Percentiles rank a stretch among this genome's conserved stretches.
Conservation (phyloP, 2,113 vertebrate genomes). For the Sturnus vulgaris region DNA sequence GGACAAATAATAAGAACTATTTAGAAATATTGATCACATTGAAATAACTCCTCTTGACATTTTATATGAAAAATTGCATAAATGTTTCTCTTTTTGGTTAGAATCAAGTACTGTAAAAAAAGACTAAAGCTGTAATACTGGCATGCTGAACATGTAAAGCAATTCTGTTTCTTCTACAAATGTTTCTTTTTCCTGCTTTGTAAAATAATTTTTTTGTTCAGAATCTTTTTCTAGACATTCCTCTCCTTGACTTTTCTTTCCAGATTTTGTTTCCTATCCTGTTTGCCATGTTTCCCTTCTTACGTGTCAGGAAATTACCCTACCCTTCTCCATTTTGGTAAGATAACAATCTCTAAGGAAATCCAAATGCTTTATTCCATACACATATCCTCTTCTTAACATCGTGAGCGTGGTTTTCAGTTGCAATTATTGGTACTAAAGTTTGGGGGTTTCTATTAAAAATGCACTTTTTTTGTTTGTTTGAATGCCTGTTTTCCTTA, state of each 20-base stretch:
- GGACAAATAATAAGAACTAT: not conserved
- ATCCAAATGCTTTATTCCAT: constrained; percentile 71
- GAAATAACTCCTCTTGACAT: not conserved
- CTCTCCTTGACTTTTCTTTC: constrained; percentile 86
- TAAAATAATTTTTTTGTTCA: constrained; percentile 77
- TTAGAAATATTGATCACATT: not conserved
- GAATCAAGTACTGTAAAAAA: not conserved
- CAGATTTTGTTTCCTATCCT: constrained; percentile 88
- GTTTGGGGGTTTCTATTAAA: constrained; percentile 56
- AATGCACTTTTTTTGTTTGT: constrained; percentile 16
- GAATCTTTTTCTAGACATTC: constrained; percentile 82
- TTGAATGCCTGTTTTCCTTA: constrained; percentile 39
- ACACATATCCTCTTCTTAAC: constrained; percentile 54
- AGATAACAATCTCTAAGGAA: constrained; percentile 77
- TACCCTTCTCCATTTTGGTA: constrained; percentile 86
- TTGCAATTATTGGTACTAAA: constrained; percentile 66
- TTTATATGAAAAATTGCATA: not conserved
- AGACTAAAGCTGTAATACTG: not conserved
- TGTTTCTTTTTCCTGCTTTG: constrained; percentile 81
- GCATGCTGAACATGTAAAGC: constrained; percentile 56
- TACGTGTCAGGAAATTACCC: constrained; percentile 84
- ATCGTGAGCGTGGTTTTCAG: not conserved
- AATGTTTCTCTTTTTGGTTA: not conserved
- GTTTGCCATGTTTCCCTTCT: constrained; percentile 86
- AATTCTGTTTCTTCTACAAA: constrained; percentile 70